Base-by-base conservation (phyloP, 2,888 invertebrate genomes). In the Synanthedon formicaeformis region DNA sequence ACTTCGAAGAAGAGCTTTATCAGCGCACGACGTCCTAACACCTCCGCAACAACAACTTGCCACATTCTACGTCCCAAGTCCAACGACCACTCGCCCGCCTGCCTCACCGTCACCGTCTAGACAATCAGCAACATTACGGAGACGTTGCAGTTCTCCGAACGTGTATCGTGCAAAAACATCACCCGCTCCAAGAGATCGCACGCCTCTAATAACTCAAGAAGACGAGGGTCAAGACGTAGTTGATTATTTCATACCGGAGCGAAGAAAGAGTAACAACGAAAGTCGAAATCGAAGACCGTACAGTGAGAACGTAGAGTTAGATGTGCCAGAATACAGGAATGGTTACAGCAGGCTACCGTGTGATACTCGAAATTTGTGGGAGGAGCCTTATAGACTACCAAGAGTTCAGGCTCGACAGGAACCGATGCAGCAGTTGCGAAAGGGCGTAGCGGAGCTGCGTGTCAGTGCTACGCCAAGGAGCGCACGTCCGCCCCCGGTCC, bases 41-140 rank as follows among this genome's bases (percentile, higher is more conserved):
- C 88, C 89, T 40, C 88, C 86, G 1, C 88, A 81, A 55, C 88
- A 89, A 56, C 88, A 88, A 55, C 88, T 88, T n/a, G 85, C 91
- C 2, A 91, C 89, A 5, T 93, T 93, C 70, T 93, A 93, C 72
- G 93, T 93, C 40, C 93, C 93, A 54, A 91, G 92, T 70, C 88
- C 89, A 0, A 84, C 88, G 1, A 73, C 87, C 40, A 73, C 71
- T 2, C 81, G 89, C 14, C 81, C 88, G 16, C 84, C 88, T 14
- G 75, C 71, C 12, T 88, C 78, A 50, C 88, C 74, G 3, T 88
- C 78, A 40, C 83, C 75, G 52, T 75, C 80, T 50, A 74, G 74
- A 62, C 86, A 80, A 60, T 72, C 77, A 1, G 67, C 78, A 10
- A 79, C 80, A 14, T 61, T 85, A 27, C 72, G 85, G 18, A 67